phyloP scores from a whole-genome alignment of 2,797 vertebrate genomes.

The Pachyuromys duprasi region DNA sequence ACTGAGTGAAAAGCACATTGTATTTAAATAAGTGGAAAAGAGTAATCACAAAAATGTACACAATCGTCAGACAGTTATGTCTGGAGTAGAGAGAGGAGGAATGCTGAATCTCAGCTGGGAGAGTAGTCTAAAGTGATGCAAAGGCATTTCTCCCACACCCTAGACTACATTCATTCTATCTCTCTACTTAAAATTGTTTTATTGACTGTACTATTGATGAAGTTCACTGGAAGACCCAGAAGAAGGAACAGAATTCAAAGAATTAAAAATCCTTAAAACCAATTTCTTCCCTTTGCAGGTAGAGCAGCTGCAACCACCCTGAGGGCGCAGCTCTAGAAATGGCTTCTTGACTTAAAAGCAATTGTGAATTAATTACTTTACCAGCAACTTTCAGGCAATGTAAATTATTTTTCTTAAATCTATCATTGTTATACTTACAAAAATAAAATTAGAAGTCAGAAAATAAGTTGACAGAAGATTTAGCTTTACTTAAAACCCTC shows the following conservation, averaged over 20 bases:
- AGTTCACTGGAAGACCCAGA: constrained; percentile 38
- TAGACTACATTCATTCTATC: neutral
- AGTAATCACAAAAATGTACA: neutral
- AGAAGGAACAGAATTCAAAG: constrained; percentile 30
- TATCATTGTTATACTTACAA: neutral
- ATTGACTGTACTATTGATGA: constrained; percentile 18
- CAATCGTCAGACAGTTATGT: neutral
- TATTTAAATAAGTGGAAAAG: constrained; percentile 1
- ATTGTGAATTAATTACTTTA: constrained; percentile 14
- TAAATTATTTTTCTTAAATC: constrained; percentile 44
- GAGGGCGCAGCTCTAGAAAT: neutral
- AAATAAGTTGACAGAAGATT: constrained; percentile 7
- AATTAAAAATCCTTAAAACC: constrained; percentile 45
- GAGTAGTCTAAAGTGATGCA: neutral
- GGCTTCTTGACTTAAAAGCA: neutral
- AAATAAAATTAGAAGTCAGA: constrained; percentile 57
- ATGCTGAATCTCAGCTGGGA: neutral
- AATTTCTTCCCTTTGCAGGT: constrained; percentile 44
- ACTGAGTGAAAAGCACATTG: neutral
- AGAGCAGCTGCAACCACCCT: constrained; percentile 30
- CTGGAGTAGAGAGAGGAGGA: neutral
- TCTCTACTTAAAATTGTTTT: neutral
- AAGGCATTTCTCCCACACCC: neutral
- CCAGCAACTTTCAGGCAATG: constrained; percentile 42
- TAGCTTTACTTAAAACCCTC: constrained; percentile 50